Evolutionary conservation across 2,888 invertebrate genomes (phyloP).

Genomic region (Taenaris catops): DNA sequence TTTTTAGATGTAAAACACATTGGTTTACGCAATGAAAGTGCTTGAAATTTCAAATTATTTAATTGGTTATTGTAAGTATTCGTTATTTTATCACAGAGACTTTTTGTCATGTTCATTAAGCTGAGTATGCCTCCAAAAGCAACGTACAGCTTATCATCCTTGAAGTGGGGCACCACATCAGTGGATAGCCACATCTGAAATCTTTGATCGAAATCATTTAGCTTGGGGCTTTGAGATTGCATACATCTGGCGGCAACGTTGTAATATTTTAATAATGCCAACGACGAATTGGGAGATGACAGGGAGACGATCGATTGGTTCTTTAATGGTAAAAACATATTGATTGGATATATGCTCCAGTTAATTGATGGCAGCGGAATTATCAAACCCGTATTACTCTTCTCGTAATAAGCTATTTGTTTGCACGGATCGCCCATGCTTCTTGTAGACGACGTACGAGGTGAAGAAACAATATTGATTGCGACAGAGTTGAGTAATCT

Average conservation of each 20-base stretch:
- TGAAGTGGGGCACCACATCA: constrained; percentile 74
- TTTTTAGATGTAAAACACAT: constrained; percentile 40
- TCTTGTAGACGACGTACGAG: constrained; percentile 26
- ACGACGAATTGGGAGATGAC: constrained; percentile 37
- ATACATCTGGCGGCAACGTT: constrained; percentile 74
- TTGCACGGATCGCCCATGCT: constrained; percentile 40
- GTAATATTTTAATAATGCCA: constrained; percentile 78
- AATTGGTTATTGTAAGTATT: constrained; percentile 13
- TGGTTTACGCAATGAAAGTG: constrained; percentile 23
- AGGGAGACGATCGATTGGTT: constrained; percentile 41
- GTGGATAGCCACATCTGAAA: constrained; percentile 75
- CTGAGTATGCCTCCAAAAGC: constrained; percentile 72
- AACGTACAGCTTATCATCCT: constrained; percentile 81
- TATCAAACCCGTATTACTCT: constrained; percentile 34
- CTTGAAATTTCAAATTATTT: constrained; percentile 13
- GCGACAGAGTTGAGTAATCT: constrained; percentile 37
- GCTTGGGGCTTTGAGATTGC: constrained; percentile 40
- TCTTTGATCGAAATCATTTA: constrained; percentile 65
- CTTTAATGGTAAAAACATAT: constrained; percentile 82
- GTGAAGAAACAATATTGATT: constrained; percentile 35
- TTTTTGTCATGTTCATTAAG: constrained; percentile 39
- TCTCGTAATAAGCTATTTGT: constrained; percentile 47
- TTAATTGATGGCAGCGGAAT: constrained; percentile 81
- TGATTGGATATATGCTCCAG: constrained; percentile 66
- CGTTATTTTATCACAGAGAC: constrained; percentile 20